Conservation (phyloP, 2,113 vertebrate genomes). For the Carlito syrichta region DNA sequence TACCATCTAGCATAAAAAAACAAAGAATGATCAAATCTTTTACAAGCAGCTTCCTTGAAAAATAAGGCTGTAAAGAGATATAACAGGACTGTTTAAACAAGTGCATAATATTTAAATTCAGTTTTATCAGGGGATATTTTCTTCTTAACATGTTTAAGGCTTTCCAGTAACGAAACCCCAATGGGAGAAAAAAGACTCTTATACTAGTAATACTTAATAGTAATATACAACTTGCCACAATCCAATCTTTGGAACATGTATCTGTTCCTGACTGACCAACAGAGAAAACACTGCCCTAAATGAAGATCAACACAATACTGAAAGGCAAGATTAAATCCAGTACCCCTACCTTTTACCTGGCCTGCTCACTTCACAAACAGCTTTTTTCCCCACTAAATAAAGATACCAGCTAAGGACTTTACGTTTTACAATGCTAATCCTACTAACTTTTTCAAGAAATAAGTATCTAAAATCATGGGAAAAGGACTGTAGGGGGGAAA, state of each 20-base stretch:
- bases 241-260: background rate
- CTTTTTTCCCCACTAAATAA: background rate
- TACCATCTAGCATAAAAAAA: background rate
- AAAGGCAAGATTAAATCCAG: background rate
- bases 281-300: background rate
- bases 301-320: background rate
- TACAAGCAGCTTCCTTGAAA: constrained; percentile 30
- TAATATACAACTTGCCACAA: background rate
- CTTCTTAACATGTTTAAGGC: background rate
- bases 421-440: background rate
- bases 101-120: constrained; percentile 18
- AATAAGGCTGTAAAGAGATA: background rate
- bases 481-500: background rate
- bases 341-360: background rate
- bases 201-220: background rate
- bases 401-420: background rate
- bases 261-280: background rate
- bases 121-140: background rate
- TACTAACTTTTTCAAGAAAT: constrained; percentile 7
- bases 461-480: background rate
- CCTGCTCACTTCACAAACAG: background rate
- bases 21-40: background rate
- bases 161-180: constrained; percentile 5
- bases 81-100: background rate
- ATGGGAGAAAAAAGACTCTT: background rate